Conservation (phyloP, 2,797 vertebrate genomes). For the Acestrorhynchus altus region DNA sequence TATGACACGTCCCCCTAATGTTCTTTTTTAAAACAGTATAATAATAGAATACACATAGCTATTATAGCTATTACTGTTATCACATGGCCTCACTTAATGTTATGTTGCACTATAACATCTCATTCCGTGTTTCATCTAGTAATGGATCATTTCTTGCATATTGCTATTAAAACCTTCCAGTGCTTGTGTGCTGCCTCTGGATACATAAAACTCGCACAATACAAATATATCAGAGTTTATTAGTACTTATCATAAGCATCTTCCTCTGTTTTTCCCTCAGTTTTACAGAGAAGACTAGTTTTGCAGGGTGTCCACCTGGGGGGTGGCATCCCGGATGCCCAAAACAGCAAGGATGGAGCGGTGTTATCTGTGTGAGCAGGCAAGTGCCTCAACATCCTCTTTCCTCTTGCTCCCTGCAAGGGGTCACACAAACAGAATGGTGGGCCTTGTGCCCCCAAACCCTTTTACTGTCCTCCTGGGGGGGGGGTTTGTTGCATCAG, state of each 20-base stretch:
- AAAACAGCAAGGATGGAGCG: conserved; percentile 54
- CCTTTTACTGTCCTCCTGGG: conserved; percentile 59
- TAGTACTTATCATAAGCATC: not conserved
- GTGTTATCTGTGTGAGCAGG: conserved; percentile 78
- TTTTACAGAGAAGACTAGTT: conserved; percentile 5
- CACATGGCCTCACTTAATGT: too few relatives aligned
- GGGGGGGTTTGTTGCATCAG: conserved; percentile 50
- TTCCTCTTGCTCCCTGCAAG: conserved; percentile 76
- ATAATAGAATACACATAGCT: too few relatives aligned
- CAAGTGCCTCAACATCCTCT: conserved; percentile 72
- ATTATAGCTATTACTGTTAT: too few relatives aligned
- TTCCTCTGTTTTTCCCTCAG: not conserved
- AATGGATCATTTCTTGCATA: too few relatives aligned
- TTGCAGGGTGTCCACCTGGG: conserved; percentile 37
- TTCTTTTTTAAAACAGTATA: too few relatives aligned
- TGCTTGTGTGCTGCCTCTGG: not conserved
- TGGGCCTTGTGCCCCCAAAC: conserved; percentile 68
- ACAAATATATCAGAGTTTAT: not conserved
- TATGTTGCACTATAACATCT: not conserved
- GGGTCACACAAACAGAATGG: conserved; percentile 78
- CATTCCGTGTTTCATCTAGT: not conserved
- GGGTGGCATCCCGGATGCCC: conserved; percentile 52
- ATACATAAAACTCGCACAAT: not conserved
- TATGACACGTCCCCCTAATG: too few relatives aligned
- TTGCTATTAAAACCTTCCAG: too few relatives aligned